Percentiles rank a stretch among this genome's conserved stretches.
These are phyloP conservation scores for Falcaria lacertinaria DNA, from an alignment of 2,888 invertebrate species.

Conservation along the genomic window DNA sequence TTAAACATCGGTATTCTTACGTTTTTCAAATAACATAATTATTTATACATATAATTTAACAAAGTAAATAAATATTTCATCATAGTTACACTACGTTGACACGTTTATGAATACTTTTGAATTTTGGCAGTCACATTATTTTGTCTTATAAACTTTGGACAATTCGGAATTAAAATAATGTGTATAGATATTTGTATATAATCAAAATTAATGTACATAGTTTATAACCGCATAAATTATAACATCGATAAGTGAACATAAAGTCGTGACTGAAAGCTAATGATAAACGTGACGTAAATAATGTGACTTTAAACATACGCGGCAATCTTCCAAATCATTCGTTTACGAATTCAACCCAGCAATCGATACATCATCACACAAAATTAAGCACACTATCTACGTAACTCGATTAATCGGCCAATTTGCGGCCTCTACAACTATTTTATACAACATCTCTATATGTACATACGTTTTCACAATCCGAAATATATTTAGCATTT, in stretches of 20 bases:
- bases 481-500: slow-evolving; percentile 37
- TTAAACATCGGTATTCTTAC: not conserved
- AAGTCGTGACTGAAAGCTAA: too few species aligned
- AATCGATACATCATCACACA: slow-evolving; percentile 17
- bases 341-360: slow-evolving; percentile 46
- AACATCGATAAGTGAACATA: too few species aligned
- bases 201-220: too few species aligned
- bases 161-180: too few species aligned
- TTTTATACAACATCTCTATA: slow-evolving; percentile 49
- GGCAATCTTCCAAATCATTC: slow-evolving; percentile 28
- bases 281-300: slow-evolving; percentile 28
- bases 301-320: slow-evolving; percentile 42
- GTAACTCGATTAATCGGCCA: slow-evolving; percentile 20
- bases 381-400: slow-evolving; percentile 12
- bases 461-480: slow-evolving; percentile 48
- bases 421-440: slow-evolving; percentile 30
- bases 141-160: slow-evolving; percentile 13
- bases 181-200: too few species aligned
- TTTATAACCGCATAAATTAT: too few species aligned
- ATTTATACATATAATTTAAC: slow-evolving; percentile 1
- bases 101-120: slow-evolving; percentile 57
- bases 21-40: not conserved
- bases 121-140: slow-evolving; percentile 67
- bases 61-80: slow-evolving; percentile 24
- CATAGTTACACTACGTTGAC: slow-evolving; percentile 42